Percentiles rank a stretch among this genome's conserved stretches.
Conservation (phyloP, 2,797 vertebrate genomes). For the Lepilemur septentrionalis region DNA sequence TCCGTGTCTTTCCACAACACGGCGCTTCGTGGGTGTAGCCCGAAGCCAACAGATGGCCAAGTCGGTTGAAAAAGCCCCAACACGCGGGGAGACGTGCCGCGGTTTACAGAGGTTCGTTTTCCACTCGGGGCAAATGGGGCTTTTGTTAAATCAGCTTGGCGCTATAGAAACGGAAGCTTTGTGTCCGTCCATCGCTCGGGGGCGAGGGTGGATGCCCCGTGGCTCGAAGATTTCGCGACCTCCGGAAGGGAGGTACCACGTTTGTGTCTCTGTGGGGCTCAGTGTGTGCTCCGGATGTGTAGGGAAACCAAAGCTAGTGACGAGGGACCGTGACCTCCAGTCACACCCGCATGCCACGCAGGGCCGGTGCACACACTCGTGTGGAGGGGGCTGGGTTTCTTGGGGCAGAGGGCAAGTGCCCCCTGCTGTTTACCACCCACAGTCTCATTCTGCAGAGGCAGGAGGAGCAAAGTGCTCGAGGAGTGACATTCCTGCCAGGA, state of each 20-base stretch:
- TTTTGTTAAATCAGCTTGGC: background rate
- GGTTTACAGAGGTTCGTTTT: background rate
- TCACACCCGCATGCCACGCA: fast-evolving
- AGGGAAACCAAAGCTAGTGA: fast-evolving
- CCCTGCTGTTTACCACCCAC: no score
- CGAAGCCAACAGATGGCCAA: constrained; percentile 33
- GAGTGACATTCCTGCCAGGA: background rate
- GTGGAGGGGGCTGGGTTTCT: fast-evolving
- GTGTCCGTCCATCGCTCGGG: fast-evolving
- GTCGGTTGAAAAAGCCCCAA: background rate
- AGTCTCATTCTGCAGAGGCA: background rate
- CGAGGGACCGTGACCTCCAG: fast-evolving
- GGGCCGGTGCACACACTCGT: fast-evolving
- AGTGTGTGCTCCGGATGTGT: fast-evolving
- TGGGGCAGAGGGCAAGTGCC: fast-evolving
- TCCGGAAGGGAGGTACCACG: background rate
- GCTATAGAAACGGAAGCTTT: background rate
- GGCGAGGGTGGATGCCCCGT: fast-evolving
- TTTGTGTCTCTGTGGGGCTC: background rate
- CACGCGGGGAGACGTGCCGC: fast-evolving
- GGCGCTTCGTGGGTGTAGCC: background rate
- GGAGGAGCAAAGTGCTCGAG: background rate
- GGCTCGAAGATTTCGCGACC: no score
- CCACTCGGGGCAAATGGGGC: background rate
- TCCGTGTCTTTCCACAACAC: background rate